Evolutionary conservation across 2,888 invertebrate species (phyloP), one percentile per base, ranked within the genome.

Genomic region (Pseudanteris insignis): DNA sequence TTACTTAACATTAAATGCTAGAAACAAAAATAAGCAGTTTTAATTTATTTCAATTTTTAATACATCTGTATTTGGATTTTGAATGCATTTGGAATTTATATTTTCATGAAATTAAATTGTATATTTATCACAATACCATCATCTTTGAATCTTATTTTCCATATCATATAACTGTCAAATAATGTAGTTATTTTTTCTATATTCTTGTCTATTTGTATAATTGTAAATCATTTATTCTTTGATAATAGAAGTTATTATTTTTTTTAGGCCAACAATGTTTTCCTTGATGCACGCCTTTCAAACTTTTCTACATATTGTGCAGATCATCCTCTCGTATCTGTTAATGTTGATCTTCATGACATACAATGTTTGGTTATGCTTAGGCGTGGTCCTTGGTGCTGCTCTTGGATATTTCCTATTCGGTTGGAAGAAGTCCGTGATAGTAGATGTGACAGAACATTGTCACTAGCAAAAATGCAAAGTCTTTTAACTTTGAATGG

Each of bases 281-380:
- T 94, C 93, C 71, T 79, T 84, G 71, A 88, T 89, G 77, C 96
- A 96, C 80, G 85, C 86, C 48, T 88, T 89, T 81, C 96, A 96
- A 82, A 95, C 96, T 9, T 81, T 89, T 37, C 86, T 96, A 10
- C 96, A 96, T 77, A 88, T 94, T 62, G 74, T 96, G 11, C 96
- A 96, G 82, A 92, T 96, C 74, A 86, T 93, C 53, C 83, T 96
- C 63, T 93, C 94, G 68, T 96, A 96, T 81, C 89, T 95, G 81
- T 85, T 96, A 38, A 96, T 96, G 96, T 83, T 96, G 79, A 92
- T 96, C 69, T 96, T 96, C 79, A 96, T 96, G 96, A 96, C 96
- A 1, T 96, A 94, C 85, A 96, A 96, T 77, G 88, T 90, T 10
- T 96, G 94, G 93, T 84, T 97, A 55, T 95, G 95, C 79, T 78